A percentile compares a stretch with the other conserved stretches of the same genome.
Evolutionary conservation across 2,888 invertebrate genomes (phyloP).

Genomic region (Selenia dentaria): DNA sequence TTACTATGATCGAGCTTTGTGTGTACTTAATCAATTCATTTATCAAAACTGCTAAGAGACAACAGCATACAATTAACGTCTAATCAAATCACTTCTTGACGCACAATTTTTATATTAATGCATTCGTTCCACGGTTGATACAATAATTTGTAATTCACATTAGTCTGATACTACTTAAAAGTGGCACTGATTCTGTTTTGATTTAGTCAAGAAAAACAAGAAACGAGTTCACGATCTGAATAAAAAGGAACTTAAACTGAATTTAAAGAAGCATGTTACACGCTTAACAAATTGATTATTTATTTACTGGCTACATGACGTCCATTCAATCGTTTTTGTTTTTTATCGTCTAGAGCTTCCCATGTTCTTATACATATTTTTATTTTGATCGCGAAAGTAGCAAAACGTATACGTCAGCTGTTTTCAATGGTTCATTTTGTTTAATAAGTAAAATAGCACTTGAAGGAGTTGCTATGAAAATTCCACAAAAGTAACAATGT

Average conservation of each 20-base stretch:
- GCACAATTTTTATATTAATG: constrained; percentile 64
- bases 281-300: no score
- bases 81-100: constrained; percentile 43
- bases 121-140: constrained; percentile 57
- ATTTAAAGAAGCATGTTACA: not conserved
- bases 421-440: constrained; percentile 26
- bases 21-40: not conserved
- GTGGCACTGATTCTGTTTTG: constrained; percentile 51
- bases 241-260: constrained; percentile 6
- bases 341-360: no score
- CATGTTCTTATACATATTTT: no score
- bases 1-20: no score
- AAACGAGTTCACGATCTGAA: constrained; percentile 12
- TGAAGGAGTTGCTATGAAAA: constrained; percentile 36
- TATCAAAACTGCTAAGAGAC: constrained; percentile 9
- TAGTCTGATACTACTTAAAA: constrained; percentile 29
- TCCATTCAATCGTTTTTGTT: no score
- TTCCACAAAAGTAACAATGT: constrained; percentile 47
- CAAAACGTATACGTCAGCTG: no score
- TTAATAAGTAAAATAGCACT: constrained; percentile 28
- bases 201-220: constrained; percentile 26
- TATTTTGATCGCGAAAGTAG: no score
- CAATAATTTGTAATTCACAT: constrained; percentile 65
- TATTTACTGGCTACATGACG: no score
- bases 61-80: constrained; percentile 16